Percentiles rank a stretch among this genome's conserved stretches.
phyloP scores from a whole-genome alignment of 2,888 invertebrate species.

The Teinopalpus imperialis region DNA sequence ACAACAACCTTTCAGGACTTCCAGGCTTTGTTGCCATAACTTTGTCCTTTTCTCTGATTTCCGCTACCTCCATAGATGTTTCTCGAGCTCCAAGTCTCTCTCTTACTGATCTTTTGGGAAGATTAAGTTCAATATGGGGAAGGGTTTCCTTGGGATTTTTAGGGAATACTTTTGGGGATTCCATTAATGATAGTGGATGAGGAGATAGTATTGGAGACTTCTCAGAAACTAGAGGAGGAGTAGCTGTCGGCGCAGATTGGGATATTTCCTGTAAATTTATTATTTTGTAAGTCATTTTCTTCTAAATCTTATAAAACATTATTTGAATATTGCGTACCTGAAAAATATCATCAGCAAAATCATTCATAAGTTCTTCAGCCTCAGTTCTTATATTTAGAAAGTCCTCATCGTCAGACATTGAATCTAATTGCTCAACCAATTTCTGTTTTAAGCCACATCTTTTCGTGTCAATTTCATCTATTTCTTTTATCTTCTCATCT shows the following conservation, averaged over 20 bases:
- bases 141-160: slow-evolving; percentile 52
- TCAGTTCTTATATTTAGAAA: slow-evolving; percentile 85
- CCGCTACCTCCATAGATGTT: slow-evolving; percentile 42
- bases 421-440: slow-evolving; percentile 71
- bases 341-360: slow-evolving; percentile 74
- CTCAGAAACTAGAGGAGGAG: slow-evolving; percentile 44
- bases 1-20: slow-evolving; percentile 72
- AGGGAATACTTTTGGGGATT: slow-evolving; percentile 32
- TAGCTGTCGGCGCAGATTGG: slow-evolving; percentile 44
- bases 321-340: too few relatives aligned
- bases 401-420: slow-evolving; percentile 85
- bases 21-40: slow-evolving; percentile 39
- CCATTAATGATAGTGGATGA: slow-evolving; percentile 19
- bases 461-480: slow-evolving; percentile 83
- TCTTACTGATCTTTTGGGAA: slow-evolving; percentile 72
- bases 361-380: slow-evolving; percentile 80
- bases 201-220: slow-evolving; percentile 30
- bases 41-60: slow-evolving; percentile 44
- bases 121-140: slow-evolving; percentile 72
- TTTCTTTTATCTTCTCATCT: slow-evolving; percentile 65
- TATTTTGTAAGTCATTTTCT: neutral
- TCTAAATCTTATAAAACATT: neutral
- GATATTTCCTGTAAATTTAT: slow-evolving; percentile 59
- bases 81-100: slow-evolving; percentile 65
- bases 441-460: slow-evolving; percentile 77